Evolutionary conservation across 2,797 vertebrate species (phyloP).

Genomic region (Gymnoscopelus microlampas): DNA sequence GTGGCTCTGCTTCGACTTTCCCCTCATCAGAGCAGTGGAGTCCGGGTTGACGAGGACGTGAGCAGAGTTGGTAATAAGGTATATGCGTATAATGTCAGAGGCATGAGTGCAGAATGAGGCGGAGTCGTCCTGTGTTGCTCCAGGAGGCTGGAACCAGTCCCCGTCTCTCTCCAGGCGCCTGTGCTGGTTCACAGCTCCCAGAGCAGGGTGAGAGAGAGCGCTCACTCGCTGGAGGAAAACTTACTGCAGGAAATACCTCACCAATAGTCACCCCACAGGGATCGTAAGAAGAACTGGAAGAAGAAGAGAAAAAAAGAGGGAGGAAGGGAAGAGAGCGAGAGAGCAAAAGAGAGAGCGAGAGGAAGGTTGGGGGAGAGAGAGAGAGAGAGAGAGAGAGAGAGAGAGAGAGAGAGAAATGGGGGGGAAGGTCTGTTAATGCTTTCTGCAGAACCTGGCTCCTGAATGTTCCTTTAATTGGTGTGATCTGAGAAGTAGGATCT

Average conservation of each 20-base stretch:
- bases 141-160: constrained; percentile 25
- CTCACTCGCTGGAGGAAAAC: constrained; percentile 58
- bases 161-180: constrained; percentile 47
- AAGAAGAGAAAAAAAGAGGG: no score
- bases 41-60: not conserved
- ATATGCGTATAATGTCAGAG: not conserved
- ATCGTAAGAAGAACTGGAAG: constrained; percentile 75
- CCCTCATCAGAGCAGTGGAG: not conserved
- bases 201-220: constrained; percentile 36
- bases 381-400: constrained; percentile 32
- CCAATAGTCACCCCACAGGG: constrained; percentile 74
- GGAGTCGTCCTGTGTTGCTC: constrained; percentile 30
- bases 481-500: constrained; percentile 67
- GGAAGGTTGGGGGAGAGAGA: no score
- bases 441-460: constrained; percentile 75
- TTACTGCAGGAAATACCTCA: constrained; percentile 82
- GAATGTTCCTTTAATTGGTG: constrained; percentile 78
- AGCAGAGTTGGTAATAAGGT: not conserved
- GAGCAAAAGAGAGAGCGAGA: no score
- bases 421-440: constrained; percentile 71
- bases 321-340: no score
- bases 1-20: no score
- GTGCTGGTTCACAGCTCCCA: constrained; percentile 67
- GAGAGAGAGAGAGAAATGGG: constrained; percentile 26
- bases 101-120: constrained; percentile 1